Evolutionary conservation across 2,888 invertebrate species (phyloP), one percentile per base, ranked within the genome.

Genomic region (Aradus depressus): DNA sequence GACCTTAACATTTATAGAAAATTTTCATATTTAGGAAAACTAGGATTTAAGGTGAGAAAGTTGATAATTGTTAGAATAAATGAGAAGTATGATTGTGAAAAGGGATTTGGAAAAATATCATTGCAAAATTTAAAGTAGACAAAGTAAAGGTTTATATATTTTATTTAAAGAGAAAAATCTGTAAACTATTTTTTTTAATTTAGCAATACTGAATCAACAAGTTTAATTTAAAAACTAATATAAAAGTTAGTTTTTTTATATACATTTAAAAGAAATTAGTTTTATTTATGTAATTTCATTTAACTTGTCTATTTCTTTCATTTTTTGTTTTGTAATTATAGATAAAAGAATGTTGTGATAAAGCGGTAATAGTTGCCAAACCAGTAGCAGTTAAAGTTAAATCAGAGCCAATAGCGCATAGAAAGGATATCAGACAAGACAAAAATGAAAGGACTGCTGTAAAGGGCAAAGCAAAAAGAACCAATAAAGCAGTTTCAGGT

Each of bases 291-390:
- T 5, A 5, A 37, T 18, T n/a, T 37, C 5, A 18, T 18, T 8
- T 16, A n/a, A 37, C 18, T 37, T 37, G 21, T 16, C 19, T 6
- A 14, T 41, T 5, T 3, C 12, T 12, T 22, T 4, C 23, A 23
- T 42, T 12, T 23, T 42, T 41, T 12, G 19, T 6, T 48, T 38
- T 51, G 51, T 51, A 42, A 41, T 57, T 54, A n/a, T 55, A 72
- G 72, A 84, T 97, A 41, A 91, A 90, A 67, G 97, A 97, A 66
- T 87, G 79, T 63, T 84, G 84, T 60, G 93, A 96, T 44, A 95
- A 93, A 69, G 92, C 92, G 28, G 87, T 89, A 44, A 84, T 91
- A 51, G 68, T 75, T 23, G 73, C 72, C 2, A 73, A 70, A 60
- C 67, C 75, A 54, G 72, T 75, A 0, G 18, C 26, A 19, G 16